These are phyloP conservation scores for Sebastolobus altivelis DNA, from an alignment of 2,797 vertebrate genomes.

Conservation along the genomic window DNA sequence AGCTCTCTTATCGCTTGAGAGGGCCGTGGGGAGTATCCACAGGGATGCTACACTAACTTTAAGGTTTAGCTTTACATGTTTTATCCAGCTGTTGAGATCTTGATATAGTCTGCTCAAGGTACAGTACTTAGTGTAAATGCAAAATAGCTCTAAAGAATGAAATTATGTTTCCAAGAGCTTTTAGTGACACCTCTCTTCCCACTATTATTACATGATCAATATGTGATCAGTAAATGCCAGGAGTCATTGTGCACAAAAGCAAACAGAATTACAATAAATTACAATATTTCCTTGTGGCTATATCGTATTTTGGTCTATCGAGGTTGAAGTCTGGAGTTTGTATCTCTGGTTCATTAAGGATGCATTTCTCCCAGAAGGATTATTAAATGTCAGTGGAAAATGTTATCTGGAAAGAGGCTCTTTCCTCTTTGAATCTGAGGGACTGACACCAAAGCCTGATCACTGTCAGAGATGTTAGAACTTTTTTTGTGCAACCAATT, in stretches of 20 bases:
- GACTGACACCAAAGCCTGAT: conserved; percentile 40
- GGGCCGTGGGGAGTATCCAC: background rate
- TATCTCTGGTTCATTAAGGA: conserved; percentile 38
- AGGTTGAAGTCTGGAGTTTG: conserved; percentile 28
- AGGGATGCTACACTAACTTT: background rate
- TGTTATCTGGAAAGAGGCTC: conserved; percentile 34
- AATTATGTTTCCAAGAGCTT: background rate
- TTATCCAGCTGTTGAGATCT: background rate
- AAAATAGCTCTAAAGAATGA: background rate
- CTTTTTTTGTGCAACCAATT: background rate
- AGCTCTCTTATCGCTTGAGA: background rate
- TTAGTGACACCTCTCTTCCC: background rate
- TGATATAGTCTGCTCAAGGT: background rate
- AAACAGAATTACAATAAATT: conserved; percentile 20
- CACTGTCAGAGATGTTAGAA: conserved; percentile 24
- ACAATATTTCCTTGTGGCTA: conserved; percentile 31
- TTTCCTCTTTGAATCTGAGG: conserved; percentile 30
- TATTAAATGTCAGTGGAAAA: conserved; percentile 63
- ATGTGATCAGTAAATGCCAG: conserved; percentile 12
- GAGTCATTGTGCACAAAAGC: conserved; percentile 17
- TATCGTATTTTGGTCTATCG: background rate
- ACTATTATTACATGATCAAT: background rate
- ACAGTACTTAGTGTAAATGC: background rate
- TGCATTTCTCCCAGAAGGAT: conserved; percentile 48
- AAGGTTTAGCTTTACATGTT: background rate